Conservation (phyloP, 2,797 vertebrate genomes). For the Tamandua tetradactyla region DNA sequence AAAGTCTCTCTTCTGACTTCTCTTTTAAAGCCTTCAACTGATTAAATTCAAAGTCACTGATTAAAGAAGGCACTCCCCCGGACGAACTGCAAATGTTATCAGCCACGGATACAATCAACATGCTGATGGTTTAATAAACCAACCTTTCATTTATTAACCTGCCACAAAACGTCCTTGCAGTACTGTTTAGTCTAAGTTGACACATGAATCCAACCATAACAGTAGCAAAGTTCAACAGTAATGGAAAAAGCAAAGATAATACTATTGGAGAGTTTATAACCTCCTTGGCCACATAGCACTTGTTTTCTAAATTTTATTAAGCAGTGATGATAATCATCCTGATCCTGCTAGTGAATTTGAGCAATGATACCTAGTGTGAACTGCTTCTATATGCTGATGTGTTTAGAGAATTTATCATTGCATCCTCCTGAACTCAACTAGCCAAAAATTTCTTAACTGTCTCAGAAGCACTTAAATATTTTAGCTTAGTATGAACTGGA, state of each 20-base stretch:
- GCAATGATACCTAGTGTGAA: neutral
- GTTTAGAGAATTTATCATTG: neutral
- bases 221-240: neutral
- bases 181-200: no score
- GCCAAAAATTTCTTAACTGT: neutral
- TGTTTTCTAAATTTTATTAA: neutral
- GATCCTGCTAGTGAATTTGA: neutral
- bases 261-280: rapidly evolving
- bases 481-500: neutral
- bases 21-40: no score
- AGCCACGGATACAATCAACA: no score
- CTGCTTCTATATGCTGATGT: neutral
- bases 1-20: no score
- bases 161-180: no score
- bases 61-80: no score
- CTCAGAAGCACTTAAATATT: conserved; percentile 20
- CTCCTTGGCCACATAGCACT: neutral
- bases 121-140: no score
- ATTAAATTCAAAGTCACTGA: no score
- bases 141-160: no score
- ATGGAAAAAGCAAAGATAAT: neutral
- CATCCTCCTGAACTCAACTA: neutral
- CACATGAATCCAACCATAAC: no score
- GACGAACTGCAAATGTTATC: no score
- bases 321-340: neutral